These are phyloP conservation scores for Chymomyza procnemis DNA, from an alignment of 2,888 invertebrate species.

Conservation along the genomic window DNA sequence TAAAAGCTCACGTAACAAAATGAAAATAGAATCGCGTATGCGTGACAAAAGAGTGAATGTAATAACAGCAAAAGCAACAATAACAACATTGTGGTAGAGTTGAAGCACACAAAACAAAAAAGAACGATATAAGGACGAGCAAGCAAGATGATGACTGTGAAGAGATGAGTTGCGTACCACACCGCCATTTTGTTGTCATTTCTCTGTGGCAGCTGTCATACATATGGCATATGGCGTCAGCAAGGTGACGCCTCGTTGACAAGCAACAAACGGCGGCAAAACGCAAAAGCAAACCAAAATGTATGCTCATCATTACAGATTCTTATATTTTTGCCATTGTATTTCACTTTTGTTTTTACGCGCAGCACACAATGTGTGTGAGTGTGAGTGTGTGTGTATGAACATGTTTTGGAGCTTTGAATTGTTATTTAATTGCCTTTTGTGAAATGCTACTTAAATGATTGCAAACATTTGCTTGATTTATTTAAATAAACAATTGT, in stretches of 20 bases:
- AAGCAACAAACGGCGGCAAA: constrained; percentile 23
- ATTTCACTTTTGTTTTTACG: not conserved
- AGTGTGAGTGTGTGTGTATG: not conserved
- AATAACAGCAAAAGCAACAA: not conserved
- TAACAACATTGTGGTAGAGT: not conserved
- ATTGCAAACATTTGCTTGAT: not conserved
- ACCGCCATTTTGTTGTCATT: constrained; percentile 11
- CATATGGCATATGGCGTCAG: constrained; percentile 38
- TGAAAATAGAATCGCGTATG: constrained; percentile 68
- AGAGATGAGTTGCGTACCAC: not conserved
- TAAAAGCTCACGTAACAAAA: constrained; percentile 73
- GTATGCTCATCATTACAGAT: not conserved
- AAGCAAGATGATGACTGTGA: not conserved
- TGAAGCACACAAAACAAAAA: not conserved
- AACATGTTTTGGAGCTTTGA: not conserved
- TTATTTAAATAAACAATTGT: not conserved
- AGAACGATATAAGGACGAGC: too few species aligned
- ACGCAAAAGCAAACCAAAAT: not conserved
- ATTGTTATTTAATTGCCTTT: not conserved
- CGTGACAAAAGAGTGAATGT: constrained; percentile 64
- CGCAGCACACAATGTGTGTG: not conserved
- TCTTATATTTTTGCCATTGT: not conserved
- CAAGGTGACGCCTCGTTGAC: constrained; percentile 57
- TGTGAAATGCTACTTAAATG: not conserved
- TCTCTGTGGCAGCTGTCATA: not conserved